phyloP scores from a whole-genome alignment of 2,888 invertebrate species.

The Polia nebulosa region DNA sequence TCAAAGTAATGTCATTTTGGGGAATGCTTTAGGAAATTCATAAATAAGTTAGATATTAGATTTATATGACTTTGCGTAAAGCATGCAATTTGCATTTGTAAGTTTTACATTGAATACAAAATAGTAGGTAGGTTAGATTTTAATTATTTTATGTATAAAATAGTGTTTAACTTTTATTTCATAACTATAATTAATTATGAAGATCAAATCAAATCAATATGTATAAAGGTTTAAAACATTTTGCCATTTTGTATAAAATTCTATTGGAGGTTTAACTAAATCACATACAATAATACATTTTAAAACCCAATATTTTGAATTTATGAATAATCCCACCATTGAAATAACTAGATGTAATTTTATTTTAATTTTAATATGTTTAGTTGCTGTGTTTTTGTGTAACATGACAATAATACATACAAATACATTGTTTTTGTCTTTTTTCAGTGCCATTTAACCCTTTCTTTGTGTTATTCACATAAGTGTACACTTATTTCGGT shows the following conservation, averaged over 20 bases:
- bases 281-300: neutral
- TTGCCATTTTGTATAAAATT: neutral
- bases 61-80: neutral
- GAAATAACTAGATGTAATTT: slow-evolving; percentile 30
- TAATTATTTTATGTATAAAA: slow-evolving; percentile 11
- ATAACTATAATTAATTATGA: neutral
- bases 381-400: slow-evolving; percentile 28
- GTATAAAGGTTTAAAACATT: neutral
- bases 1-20: slow-evolving; percentile 7
- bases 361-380: neutral
- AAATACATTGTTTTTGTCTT: slow-evolving; percentile 20
- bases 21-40: slow-evolving; percentile 1
- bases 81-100: no score
- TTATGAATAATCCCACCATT: slow-evolving; percentile 64
- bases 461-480: slow-evolving; percentile 16
- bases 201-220: neutral
- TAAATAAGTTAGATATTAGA: slow-evolving; percentile 5
- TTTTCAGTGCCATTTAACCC: slow-evolving; percentile 26
- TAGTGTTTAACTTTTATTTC: slow-evolving; percentile 3
- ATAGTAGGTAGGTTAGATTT: slow-evolving; percentile 1
- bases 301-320: slow-evolving; percentile 24
- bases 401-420: slow-evolving; percentile 46
- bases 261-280: neutral
- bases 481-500: slow-evolving; percentile 15
- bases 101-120: slow-evolving; percentile 37